Evolutionary conservation across 2,113 vertebrate species (phyloP), one percentile per base, ranked within the genome.

Genomic region (Crocuta crocuta): DNA sequence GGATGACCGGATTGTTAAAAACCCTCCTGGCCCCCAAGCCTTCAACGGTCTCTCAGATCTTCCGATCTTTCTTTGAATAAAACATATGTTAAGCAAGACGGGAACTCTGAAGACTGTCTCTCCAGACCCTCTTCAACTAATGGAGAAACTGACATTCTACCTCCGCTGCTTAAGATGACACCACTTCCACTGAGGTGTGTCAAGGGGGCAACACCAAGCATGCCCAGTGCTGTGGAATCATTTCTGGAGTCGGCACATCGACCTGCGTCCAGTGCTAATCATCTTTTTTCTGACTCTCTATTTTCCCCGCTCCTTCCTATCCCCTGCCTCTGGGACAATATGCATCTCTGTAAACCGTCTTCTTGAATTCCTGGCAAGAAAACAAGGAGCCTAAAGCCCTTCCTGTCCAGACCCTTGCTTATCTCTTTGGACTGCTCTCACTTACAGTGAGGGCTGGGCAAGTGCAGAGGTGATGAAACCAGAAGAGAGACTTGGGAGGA

Each of bases 1-100:
- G 45, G 96, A 89, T 31, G 93, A 82, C 21, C 0, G 0, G 73
- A 63, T 95, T 55, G 81, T 84, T 84, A 43, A 92, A 87, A 86
- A 74, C 7, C 53, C 24, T 94, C 81, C 87, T 70, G 86, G 48
- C 35, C 80, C 89, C 35, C 74, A 66, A 91, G 68, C 39, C 17
- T 91, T 92, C 78, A 24, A 58, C 55, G 31, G 23, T 43, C 35
- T 73, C 70, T 92, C 58, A 87, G 81, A 71, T 65, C 81, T 73
- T 94, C 71, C 10, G 4, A 21, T 92, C 53, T 82, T 74, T 28
- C 86, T 96, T 79, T 89, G 82, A 95, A 91, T 79, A 79, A 95
- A 95, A 50, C 85, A 90, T 31, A 24, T 50, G 23, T 68, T 82
- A 79, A 90, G 17, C 53, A 86, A 94, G 61, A 58, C 2, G 70